Evolutionary conservation across 1,140 invertebrate species (phyloP), one percentile per base, ranked within the genome.

Genomic region (Diplogasteroides magnus): DNA sequence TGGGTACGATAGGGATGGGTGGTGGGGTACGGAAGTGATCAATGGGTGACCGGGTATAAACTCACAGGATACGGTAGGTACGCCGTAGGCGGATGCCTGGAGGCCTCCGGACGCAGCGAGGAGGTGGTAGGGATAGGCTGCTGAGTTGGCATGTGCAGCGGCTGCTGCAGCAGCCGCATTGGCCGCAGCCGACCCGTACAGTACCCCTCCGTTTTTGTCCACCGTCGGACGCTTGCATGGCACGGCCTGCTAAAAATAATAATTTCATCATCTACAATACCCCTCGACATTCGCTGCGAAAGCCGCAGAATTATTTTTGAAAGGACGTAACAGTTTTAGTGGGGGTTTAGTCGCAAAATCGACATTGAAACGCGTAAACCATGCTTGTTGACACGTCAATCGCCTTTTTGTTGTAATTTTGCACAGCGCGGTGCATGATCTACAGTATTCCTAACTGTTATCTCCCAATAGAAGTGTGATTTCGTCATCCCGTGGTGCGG

Each of bases 31-130:
- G 6, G 19, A 6, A 19, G 37, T 48, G 19, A 19, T 48, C 37
- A 19, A 48, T 48, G 6, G 37, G 37, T 6, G 37, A 19, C 37
- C 37, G 65, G 59, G 65, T 31, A 60, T 58, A 56, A 62, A 77
- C 76, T 77, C 73, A 77, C 76, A 77, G 32, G 76, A 75, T 31
- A 77, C 76, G 28, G 76, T 62, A 15, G 74, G 76, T 25, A 77
- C 69, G 62, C 68, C 77, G 48, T n/a, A n/a, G n/a, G n/a, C n/a
- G n/a, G n/a, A n/a, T n/a, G 76, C 76, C 58, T 75, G 76, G 29
- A 77, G 69, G 6, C 59, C 57, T 48, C 74, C 71, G n/a, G n/a
- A n/a, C 32, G 37, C 37, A 11, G 37, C 37, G 19, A 77, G 58
- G 27, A 77, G 59, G 59, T 77, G 77, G 19, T 76, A 76, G 37